Percentiles rank a stretch among this genome's conserved stretches.
These are phyloP conservation scores for Tortricodes alternella DNA, from an alignment of 2,888 invertebrate genomes.

Conservation along the genomic window DNA sequence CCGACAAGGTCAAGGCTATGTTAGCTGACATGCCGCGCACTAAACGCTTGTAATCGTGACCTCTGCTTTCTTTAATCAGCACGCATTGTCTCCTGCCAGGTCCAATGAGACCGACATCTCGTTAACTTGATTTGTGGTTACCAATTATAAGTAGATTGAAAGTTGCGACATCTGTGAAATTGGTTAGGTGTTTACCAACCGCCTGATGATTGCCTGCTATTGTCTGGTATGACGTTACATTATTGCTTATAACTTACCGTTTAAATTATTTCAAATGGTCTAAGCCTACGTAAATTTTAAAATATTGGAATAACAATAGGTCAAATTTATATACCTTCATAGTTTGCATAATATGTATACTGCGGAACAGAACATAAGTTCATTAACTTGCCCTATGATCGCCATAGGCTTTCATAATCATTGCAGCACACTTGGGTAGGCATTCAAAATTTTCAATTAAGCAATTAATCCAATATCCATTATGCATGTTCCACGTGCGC, in stretches of 20 bases:
- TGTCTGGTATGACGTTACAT: conserved; percentile 25
- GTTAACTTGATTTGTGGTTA: conserved; percentile 31
- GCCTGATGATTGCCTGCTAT: conserved; percentile 21
- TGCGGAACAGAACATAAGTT: background rate
- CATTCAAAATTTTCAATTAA: conserved; percentile 23
- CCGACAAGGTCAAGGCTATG: conserved; percentile 53
- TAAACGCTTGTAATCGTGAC: conserved; percentile 30
- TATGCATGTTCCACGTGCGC: conserved; percentile 16
- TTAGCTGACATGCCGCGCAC: conserved; percentile 30
- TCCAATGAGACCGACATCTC: conserved; percentile 21
- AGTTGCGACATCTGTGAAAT: conserved; percentile 27
- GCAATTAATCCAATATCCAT: conserved; percentile 18
- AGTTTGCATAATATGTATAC: background rate
- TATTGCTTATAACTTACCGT: conserved; percentile 15
- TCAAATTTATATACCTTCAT: background rate
- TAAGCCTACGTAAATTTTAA: background rate
- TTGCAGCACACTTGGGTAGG: conserved; percentile 6
- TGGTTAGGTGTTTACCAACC: conserved; percentile 20
- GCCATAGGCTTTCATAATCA: background rate
- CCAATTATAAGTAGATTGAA: conserved; percentile 30
- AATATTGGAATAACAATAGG: background rate
- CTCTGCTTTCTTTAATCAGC: conserved; percentile 33
- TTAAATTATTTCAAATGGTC: background rate
- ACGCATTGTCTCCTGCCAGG: conserved; percentile 18
- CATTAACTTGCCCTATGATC: background rate